Evolutionary conservation across 2,888 invertebrate genomes (phyloP).

Genomic region (Lymantria monacha): DNA sequence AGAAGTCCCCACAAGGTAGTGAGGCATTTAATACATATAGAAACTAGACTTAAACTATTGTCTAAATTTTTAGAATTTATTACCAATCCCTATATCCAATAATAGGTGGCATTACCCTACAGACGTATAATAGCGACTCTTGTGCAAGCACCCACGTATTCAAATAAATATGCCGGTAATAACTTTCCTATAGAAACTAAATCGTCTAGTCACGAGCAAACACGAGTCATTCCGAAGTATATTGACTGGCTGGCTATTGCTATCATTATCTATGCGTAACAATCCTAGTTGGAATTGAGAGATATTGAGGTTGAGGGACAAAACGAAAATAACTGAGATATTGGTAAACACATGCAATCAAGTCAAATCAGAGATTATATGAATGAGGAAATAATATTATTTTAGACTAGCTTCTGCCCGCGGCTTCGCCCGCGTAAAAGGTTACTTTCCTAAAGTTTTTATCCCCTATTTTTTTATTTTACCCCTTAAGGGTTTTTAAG

Average conservation of each 20-base stretch:
- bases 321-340: slow-evolving; percentile 21
- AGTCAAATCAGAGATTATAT: slow-evolving; percentile 3
- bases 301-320: slow-evolving; percentile 33
- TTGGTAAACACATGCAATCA: slow-evolving; percentile 5
- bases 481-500: too few relatives aligned
- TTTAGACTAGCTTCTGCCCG: too few relatives aligned
- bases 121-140: slow-evolving; percentile 53
- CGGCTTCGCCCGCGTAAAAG: too few relatives aligned
- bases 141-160: slow-evolving; percentile 76
- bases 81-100: too few relatives aligned
- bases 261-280: slow-evolving; percentile 47
- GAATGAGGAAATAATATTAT: too few relatives aligned
- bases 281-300: slow-evolving; percentile 34
- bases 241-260: slow-evolving; percentile 33
- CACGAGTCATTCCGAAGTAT: slow-evolving; percentile 42
- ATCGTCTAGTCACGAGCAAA: slow-evolving; percentile 74
- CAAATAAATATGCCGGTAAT: slow-evolving; percentile 73
- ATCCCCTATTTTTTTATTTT: too few relatives aligned
- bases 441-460: too few relatives aligned
- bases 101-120: slow-evolving; percentile 19
- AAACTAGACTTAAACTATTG: too few relatives aligned
- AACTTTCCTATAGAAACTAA: slow-evolving; percentile 76
- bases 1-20: too few relatives aligned
- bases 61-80: too few relatives aligned
- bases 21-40: too few relatives aligned